Conservation (phyloP, 2,113 vertebrate species). For the Microtus pennsylvanicus region DNA sequence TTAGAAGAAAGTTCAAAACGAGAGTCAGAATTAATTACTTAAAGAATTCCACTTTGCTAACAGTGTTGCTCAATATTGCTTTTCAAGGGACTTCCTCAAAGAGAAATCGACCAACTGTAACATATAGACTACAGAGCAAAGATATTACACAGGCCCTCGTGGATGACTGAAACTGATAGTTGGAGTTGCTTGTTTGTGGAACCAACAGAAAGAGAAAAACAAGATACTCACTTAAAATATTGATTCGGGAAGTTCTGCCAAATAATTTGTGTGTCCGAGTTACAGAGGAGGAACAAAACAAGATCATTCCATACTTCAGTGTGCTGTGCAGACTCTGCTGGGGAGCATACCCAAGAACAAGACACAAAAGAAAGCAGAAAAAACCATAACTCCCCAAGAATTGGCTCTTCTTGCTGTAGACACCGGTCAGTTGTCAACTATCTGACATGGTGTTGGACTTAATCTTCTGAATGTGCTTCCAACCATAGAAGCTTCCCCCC, state of each 20-base stretch:
- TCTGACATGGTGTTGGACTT: neutral
- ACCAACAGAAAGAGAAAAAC: neutral
- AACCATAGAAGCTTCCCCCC: neutral
- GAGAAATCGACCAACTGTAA: neutral
- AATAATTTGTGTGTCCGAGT: neutral
- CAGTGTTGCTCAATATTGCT: neutral
- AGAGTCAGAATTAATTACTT: neutral
- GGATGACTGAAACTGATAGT: neutral
- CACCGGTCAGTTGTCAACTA: neutral
- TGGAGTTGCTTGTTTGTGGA: neutral
- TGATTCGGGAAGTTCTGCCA: neutral
- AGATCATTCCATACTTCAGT: neutral
- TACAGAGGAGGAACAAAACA: neutral
- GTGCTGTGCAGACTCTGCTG: neutral
- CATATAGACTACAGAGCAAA: neutral
- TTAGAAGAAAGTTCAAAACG: neutral
- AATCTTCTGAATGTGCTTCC: too few species aligned
- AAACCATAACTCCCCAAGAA: neutral
- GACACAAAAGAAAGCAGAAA: neutral
- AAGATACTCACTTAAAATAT: neutral
- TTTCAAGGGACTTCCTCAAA: neutral
- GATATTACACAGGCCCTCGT: neutral
- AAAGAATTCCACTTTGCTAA: neutral
- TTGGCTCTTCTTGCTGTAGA: too few species aligned
- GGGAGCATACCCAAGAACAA: neutral